Percentiles rank a stretch among this genome's conserved stretches.
Conservation (phyloP, 1,140 invertebrate species). For the Diploscapter pachys region DNA sequence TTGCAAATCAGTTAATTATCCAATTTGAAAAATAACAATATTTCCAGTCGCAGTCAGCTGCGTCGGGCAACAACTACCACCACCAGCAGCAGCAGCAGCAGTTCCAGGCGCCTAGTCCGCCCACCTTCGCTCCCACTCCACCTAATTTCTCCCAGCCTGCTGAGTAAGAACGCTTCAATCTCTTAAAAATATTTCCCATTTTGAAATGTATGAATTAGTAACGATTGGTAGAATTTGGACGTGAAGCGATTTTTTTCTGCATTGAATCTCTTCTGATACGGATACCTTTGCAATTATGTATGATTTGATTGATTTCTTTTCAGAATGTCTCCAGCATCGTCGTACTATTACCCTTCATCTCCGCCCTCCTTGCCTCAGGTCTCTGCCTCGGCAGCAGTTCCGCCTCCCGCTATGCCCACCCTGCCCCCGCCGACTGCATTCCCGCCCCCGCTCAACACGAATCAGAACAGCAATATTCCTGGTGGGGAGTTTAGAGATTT, state of each 20-base stretch:
- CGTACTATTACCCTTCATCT: slow-evolving; percentile 11
- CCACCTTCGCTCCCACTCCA: neutral
- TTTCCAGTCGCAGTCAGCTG: neutral
- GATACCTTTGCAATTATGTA: no score
- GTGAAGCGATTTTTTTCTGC: no score
- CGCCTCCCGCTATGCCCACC: slow-evolving; percentile 10
- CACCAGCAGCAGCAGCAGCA: neutral
- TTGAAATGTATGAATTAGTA: no score
- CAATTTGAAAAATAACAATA: neutral
- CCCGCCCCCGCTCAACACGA: neutral
- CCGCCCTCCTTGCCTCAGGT: neutral
- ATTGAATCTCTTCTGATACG: no score
- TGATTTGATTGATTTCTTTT: neutral
- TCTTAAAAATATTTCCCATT: no score
- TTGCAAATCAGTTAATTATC: neutral
- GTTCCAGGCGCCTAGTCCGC: neutral
- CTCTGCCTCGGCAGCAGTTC: slow-evolving; percentile 4
- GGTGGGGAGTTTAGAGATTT: no score
- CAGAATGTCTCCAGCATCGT: neutral
- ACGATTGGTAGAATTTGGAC: no score
- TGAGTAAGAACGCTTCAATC: no score
- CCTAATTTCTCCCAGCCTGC: slow-evolving; percentile 7
- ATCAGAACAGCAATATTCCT: neutral
- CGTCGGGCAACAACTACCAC: neutral
- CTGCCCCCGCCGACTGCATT: neutral